Evolutionary conservation across 2,888 invertebrate species (phyloP), one percentile per base, ranked within the genome.

Genomic region (Criorhina ranunculi): DNA sequence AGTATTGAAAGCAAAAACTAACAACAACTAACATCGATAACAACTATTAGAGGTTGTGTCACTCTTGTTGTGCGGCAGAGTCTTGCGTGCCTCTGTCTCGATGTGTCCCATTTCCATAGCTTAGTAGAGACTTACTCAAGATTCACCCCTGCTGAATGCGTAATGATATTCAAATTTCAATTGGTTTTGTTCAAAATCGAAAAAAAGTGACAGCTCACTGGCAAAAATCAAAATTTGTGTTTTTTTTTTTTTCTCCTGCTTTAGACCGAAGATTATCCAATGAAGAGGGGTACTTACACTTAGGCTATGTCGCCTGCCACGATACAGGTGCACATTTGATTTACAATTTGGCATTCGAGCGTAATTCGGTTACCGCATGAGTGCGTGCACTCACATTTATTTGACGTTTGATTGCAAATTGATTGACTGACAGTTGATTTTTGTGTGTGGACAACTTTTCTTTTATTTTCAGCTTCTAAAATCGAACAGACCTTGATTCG

Each of bases 21-120:
- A 5, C 19, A 31, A 24, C 46, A 33, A 60, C 42, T 17, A 62
- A 49, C 67, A 82, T 60, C 53, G 35, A 77, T 60, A 67, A 67
- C 72, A 62, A 60, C 66, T 35, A 78, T 83, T 67, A 67, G 72
- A 67, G 53, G 67, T 83, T 83, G 67, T 78, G 78, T 73, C 78
- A 83, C 51, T 55, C 33, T 15, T 75, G 15, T 44, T 37, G 31
- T 19, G n/a, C 19, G 11, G 15, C 35, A 12, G 46, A 33, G 33
- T 53, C 44, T 51, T 55, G 37, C 31, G 66, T 66, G 24, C 33
- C 49, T 76, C 55, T 76, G 59, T 51, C 57, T 77, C 53, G 62
- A 17, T 69, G 69, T 82, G 83, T 78, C 79, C 83, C 79, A 83
- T 79, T 73, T 83, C 69, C 67, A 73, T 73, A 62, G 53, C 17